A percentile compares a stretch with the other conserved stretches of the same genome.
These are phyloP conservation scores for Charina bottae DNA, from an alignment of 2,113 vertebrate genomes.

Conservation along the genomic window DNA sequence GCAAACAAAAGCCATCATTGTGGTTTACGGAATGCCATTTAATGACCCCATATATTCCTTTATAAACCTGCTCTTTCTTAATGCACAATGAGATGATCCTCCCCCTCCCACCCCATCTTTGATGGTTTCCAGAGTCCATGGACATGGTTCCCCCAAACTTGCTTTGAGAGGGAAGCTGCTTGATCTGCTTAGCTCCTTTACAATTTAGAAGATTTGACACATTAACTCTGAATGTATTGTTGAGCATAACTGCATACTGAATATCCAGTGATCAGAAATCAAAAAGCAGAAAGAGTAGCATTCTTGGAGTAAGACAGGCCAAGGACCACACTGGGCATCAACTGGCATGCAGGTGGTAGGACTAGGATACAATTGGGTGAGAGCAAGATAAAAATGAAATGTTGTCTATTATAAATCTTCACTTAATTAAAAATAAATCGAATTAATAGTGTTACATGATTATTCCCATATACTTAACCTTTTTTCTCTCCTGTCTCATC, in stretches of 20 bases:
- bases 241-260: background rate
- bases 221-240: background rate
- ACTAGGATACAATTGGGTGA: background rate
- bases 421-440: background rate
- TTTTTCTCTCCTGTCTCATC: background rate
- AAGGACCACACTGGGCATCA: background rate
- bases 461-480: background rate
- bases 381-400: background rate
- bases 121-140: background rate
- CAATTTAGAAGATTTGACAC: background rate
- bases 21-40: background rate
- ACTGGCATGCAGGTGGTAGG: background rate
- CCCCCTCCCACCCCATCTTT: background rate
- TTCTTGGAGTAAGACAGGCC: background rate
- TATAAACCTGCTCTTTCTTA: background rate
- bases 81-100: background rate
- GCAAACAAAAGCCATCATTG: background rate
- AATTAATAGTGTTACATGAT: background rate
- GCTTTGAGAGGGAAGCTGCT: background rate
- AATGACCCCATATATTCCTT: background rate
- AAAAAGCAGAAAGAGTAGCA: background rate
- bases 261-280: background rate
- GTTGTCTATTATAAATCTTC: background rate
- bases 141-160: background rate
- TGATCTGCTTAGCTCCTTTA: background rate